A percentile compares a stretch with the other conserved stretches of the same genome.
These are phyloP conservation scores for Hartigia nigra DNA, from an alignment of 2,888 invertebrate species.

Conservation along the genomic window DNA sequence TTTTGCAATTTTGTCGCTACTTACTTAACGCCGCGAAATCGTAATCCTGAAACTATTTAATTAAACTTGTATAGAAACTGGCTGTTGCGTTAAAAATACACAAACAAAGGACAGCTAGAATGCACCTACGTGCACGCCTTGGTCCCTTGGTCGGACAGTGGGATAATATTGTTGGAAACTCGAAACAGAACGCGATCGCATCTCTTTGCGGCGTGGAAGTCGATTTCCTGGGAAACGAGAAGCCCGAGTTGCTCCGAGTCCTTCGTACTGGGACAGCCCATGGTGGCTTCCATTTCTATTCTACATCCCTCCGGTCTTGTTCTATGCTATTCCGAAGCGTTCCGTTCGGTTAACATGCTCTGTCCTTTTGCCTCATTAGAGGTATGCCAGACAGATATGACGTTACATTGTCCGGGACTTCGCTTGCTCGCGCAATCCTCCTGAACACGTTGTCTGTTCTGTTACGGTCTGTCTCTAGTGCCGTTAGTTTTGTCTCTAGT, in stretches of 20 bases:
- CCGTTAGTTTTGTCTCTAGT: conserved; percentile 13
- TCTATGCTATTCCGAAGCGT: background rate
- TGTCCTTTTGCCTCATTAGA: conserved; percentile 21
- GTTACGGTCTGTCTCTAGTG: conserved; percentile 16
- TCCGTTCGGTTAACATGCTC: background rate
- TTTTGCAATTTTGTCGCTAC: background rate
- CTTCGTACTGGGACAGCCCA: background rate
- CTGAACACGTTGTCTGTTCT: background rate
- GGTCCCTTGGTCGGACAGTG: background rate
- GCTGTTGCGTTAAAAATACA: background rate
- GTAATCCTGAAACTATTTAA: conserved; percentile 34
- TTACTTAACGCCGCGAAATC: background rate
- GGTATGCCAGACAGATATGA: conserved; percentile 30
- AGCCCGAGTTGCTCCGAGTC: background rate
- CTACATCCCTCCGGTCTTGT: background rate
- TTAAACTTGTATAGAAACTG: conserved; percentile 41
- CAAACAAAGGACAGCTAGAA: background rate
- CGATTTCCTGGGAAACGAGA: conserved; percentile 37
- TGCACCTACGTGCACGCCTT: background rate
- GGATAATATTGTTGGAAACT: conserved; percentile 3
- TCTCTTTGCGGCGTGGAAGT: conserved; percentile 29
- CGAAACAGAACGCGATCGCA: conserved; percentile 26
- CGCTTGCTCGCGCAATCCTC: conserved; percentile 2
- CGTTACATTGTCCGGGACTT: conserved; percentile 24
- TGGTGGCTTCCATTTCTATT: background rate